Evolutionary conservation across 2,113 vertebrate species (phyloP), one percentile per base, ranked within the genome.

Genomic region (Hiodon alosoides): DNA sequence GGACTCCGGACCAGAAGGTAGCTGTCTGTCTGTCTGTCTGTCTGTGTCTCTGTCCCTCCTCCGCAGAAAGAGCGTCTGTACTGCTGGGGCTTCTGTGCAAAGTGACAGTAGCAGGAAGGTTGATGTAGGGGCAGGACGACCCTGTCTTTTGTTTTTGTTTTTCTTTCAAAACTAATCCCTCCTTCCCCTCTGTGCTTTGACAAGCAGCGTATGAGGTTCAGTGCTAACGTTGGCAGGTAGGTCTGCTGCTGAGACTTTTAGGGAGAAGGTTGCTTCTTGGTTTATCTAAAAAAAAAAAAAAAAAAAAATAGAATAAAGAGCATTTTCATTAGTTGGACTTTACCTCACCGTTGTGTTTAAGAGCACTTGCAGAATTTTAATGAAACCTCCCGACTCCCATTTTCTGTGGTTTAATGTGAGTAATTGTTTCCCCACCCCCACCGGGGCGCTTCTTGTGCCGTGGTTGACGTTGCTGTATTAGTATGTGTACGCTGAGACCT

Each of bases 121-220:
- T 9, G 31, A 46, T 31, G 1, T 50, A 3, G 5, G 13, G 5
- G 70, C 14, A 10, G 6, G 11, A 3, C 13, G 58, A 14, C 31
- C 5, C 6, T 60, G 31, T 60, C 14, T 59, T 70, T 66, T 68
- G 71, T 53, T 16, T 67, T 11, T 53, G 47, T 7, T 9, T 77
- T 54, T 79, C 71, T 78, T 73, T 79, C 72, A n/a, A 52, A 61
- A 77, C 77, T 86, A 85, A 85, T 83, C 16, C 73, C 82, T 82
- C 76, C 82, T 85, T 77, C 80, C 81, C 64, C 82, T 86, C 82
- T 82, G 73, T 76, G 74, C 82, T 83, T 82, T 84, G 80, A 83
- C 89, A 90, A 85, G 87, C 91, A 92, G 90, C 90, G 81, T 93
- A 87, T 90, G 91, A 93, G 82, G 85, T 91, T 88, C 91, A 89